Base-by-base conservation (phyloP, 2,888 invertebrate genomes). In the Gortyna flavago region DNA sequence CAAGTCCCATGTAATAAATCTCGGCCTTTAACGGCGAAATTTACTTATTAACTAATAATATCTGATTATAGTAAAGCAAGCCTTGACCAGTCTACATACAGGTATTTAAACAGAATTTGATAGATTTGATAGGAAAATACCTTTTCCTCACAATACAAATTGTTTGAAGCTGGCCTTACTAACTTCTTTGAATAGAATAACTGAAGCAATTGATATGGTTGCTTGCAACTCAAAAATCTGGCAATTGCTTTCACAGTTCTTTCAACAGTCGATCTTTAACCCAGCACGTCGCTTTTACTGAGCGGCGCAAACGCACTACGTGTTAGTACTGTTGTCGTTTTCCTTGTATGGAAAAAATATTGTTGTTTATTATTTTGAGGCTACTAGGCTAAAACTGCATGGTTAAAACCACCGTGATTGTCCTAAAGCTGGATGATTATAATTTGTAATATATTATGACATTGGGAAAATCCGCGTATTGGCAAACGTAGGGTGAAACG, bases 161-260 rank as follows among this genome's bases (percentile, higher is more conserved):
- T 51, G 1, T 0, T 68, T 8, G 32, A 29, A 38, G 8, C 21
- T 25, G 25, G 25, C 7, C 32, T 18, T 21, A 25, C 18, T 3
- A 29, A 18, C n/a, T 65, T 35, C 6, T 41, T 65, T 54, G 51
- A 44, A 29, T 13, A 57, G 29, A 7, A 16, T 9, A 35, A 59
- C 13, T 48, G 38, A 29, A 29, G 18, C 29, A 13, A 72, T 57
- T 67, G 5, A 41, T 21, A 48, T 18, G 21, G 29, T 62, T 67
- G 48, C 35, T 59, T 7, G 9, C 54, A 62, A 25, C 16, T 38
- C 3, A 41, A n/a, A 29, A 51, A 69, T 70, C 61, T 21, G 7
- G 21, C 16, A 1, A 68, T 72, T 51, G 57, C 81, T 80, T 82
- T 85, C 74, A 80, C 62, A 76, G 69, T 66, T 85, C 66, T 85